Evolutionary conservation across 2,113 vertebrate species (phyloP), one percentile per base, ranked within the genome.

Genomic region (Indri indri): DNA sequence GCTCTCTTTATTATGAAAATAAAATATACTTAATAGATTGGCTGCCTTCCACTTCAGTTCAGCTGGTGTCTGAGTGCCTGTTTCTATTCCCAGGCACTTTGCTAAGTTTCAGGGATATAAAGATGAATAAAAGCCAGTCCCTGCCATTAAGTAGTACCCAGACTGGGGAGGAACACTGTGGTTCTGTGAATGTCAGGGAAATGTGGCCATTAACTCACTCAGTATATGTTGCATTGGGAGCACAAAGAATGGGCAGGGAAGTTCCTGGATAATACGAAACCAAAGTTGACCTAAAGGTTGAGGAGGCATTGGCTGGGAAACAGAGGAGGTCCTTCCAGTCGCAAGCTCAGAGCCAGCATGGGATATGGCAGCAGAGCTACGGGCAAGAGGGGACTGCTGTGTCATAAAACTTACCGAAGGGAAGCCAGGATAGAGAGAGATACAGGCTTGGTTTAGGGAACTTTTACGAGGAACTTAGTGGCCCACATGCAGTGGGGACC

Each of bases 1-100:
- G 13, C 59, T 94, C 11, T 93, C 89, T 95, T 89, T 66, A 50
- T 84, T 88, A 40, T 71, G 63, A 86, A 95, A 95, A 52, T 85
- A 94, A 85, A 82, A 84, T 77, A 66, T 12, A n/a, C 34, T 50
- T 91, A 91, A 47, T 96, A 73, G 59, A 59, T 91, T 94, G n/a
- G 18, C 82, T 63, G 0, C 30, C 83, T 73, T 86, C 77, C 14
- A 59, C 10, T 79, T 91, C 27, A 82, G 63, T 77, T 83, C 42
- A 86, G 52, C 52, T 22, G 25, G 18, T 47, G 17, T 91, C 54
- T 86, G 61, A 71, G 57, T 65, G 40, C 92, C 52, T 65, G 0
- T 81, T 77, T 66, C 37, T 74, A 10, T 50, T 77, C 30, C 45
- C 52, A 71, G 17, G 17, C 4, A 2, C 66, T 91, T 54, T 88